Evolutionary conservation across 2,797 vertebrate species (phyloP), one percentile per base, ranked within the genome.

Genomic region (Crypturellus tataupa): DNA sequence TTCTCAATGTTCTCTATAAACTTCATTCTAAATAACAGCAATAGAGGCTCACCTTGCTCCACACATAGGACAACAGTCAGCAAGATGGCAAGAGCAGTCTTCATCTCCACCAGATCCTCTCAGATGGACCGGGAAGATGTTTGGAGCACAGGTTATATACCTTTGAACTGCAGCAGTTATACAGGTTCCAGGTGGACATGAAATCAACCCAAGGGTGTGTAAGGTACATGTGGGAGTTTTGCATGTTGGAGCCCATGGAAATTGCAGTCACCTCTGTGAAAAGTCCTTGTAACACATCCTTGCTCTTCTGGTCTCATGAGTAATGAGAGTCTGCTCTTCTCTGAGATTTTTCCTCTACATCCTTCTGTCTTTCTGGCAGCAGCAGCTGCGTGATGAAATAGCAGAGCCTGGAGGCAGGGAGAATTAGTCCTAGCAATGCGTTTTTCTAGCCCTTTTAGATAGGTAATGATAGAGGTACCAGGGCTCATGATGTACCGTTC

Each of bases 121-220:
- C 78, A 6, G 31, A 56, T 2, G 1, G 7, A 5, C 37, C 64
- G 73, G 46, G 73, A 12, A 91, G 80, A 5, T 11, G 17, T 23
- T 91, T 23, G 73, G 68, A 88, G 56, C 60, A 23, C 85, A 94
- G 94, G 44, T 91, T 97, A 91, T 96, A 96, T 97, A 96, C 25
- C 73, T 82, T 60, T 58, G 67, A 33, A 73, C 1, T 3, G 37
- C 87, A 79, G 94, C 94, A 59, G 94, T 95, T 90, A 87, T 92
- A 96, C 93, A 92, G 94, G 94, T 95, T 97, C 86, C 64, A 10
- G 29, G 1, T 12, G 44, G 88, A 84, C 82, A 6, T 47, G 69
- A 73, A 73, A 70, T 58, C 85, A 92, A 27, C 42, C 70, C 31
- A 15, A 49, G 94, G 94, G 91, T 68, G 95, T 94, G 96, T 90